Base-by-base conservation (phyloP, 2,888 invertebrate genomes). In the Petrolisthes cinctipes region DNA sequence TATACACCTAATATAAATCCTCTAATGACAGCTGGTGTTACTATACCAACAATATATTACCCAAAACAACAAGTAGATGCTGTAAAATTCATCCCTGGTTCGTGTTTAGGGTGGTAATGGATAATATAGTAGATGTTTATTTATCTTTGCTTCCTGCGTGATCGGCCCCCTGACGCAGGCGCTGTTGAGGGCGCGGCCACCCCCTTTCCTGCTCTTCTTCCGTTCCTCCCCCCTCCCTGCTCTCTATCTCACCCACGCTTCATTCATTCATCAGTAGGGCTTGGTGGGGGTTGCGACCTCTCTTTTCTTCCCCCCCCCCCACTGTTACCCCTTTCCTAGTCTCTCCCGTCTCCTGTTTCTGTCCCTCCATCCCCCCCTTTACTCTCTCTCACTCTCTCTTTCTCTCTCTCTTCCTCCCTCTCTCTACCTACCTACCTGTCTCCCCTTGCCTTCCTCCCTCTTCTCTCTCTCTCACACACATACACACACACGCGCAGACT, bases 161-260 rank as follows among this genome's bases (percentile, higher is more conserved):
- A 14, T 20, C 4, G 71, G n/a, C 4, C 71, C n/a, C 71, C 3
- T n/a, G 14, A 20, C 61, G 71, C 71, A 11, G 14, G 71, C 71
- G 71, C 71, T n/a, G 20, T 71, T 2, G 6, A 20, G 20, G 17
- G 20, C 71, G 6, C 6, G n/a, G 71, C 71, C 71, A 71, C 71
- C 20, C 71, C 71, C 37, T 37, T 71, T 71, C 71, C 71, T 71
- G 71, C 79, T 57, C 61, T 57, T n/a, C 7, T 20, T 80, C 80
- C 54, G 57, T n/a, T 57, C 61, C 54, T 57, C 61, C 54, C 11
- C 37, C 61, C 61, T 14, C 14, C 61, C 11, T 37, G 5, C 61
- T 57, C 80, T 80, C 23, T 23, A 7, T 57, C 80, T n/a, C 80
- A 57, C 80, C 80, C 80, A 80, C 80, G 80, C 80, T 37, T 14